A percentile compares a stretch with the other conserved stretches of the same genome.
Evolutionary conservation across 2,888 invertebrate species (phyloP).

Genomic region (Lepidochrysops patricia): DNA sequence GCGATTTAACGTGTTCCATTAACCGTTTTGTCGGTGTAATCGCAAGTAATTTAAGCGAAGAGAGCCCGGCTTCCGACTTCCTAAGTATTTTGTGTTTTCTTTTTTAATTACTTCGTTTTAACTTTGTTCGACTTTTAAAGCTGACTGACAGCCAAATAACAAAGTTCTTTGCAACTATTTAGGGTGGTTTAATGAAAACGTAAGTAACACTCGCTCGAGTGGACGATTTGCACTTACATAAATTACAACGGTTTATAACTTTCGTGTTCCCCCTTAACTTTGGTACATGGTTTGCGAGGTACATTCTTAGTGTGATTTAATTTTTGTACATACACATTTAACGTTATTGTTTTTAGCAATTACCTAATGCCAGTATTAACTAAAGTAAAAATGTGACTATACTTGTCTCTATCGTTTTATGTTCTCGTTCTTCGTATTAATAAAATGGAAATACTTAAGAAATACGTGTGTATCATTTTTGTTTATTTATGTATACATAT

Average conservation of each 20-base stretch:
- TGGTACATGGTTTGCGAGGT: neutral
- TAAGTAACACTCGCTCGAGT: conserved; percentile 46
- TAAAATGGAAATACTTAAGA: too few relatives aligned
- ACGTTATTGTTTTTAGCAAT: too few relatives aligned
- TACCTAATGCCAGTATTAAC: too few relatives aligned
- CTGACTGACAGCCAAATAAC: conserved; percentile 73
- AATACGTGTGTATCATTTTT: too few relatives aligned
- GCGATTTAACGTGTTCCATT: conserved; percentile 73
- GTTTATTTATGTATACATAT: too few relatives aligned
- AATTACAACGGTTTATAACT: conserved; percentile 11
- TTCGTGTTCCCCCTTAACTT: neutral
- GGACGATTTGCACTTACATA: conserved; percentile 32
- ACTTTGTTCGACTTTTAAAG: conserved; percentile 71
- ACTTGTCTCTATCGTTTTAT: neutral
- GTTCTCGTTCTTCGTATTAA: too few relatives aligned
- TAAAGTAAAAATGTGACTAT: too few relatives aligned
- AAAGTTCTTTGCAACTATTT: conserved; percentile 70
- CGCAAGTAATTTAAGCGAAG: conserved; percentile 74
- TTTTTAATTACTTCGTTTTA: conserved; percentile 75
- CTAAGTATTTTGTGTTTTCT: conserved; percentile 74
- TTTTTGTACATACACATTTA: neutral
- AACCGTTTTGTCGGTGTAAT: conserved; percentile 74
- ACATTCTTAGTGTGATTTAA: neutral
- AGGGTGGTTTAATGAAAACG: conserved; percentile 65
- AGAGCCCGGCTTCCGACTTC: conserved; percentile 73